Conservation (phyloP, 2,113 vertebrate genomes). For the Grallaria varia region DNA sequence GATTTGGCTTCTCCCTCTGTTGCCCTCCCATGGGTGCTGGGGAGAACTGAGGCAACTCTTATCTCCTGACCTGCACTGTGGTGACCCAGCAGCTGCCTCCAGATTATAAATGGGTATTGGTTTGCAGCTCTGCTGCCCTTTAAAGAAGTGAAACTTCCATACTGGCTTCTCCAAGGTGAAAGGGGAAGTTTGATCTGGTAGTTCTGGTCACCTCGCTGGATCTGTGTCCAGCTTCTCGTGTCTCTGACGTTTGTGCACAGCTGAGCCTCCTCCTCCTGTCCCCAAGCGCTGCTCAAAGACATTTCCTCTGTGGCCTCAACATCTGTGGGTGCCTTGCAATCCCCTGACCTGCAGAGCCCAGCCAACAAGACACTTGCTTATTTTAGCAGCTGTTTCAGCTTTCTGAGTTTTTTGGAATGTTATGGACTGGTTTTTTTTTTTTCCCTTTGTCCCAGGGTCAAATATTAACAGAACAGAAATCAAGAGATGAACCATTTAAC, state of each 20-base stretch:
- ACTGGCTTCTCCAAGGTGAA: background rate
- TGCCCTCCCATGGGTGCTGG: background rate
- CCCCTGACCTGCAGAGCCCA: conserved; percentile 17
- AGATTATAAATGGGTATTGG: background rate
- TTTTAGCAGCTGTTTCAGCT: conserved; percentile 66
- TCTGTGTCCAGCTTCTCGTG: background rate
- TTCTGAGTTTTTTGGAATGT: conserved; percentile 42
- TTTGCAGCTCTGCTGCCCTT: conserved; percentile 3
- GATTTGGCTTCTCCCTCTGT: background rate
- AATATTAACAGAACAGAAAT: conserved; percentile 14
- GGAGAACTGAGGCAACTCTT: background rate
- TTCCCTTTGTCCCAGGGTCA: conserved; percentile 20
- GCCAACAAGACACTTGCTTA: conserved; percentile 52
- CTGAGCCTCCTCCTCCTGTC: background rate
- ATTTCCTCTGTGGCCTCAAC: conserved; percentile 49
- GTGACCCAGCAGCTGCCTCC: background rate
- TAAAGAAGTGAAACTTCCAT: background rate
- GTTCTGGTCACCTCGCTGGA: background rate
- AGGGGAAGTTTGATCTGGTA: background rate
- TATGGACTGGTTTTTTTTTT: conserved; percentile 30
- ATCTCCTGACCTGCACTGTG: background rate
- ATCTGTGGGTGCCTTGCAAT: conserved; percentile 52
- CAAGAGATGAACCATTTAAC: conserved; percentile 18
- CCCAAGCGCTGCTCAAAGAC: conserved; percentile 12
- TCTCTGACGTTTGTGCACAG: background rate